Conservation (phyloP, 2,888 invertebrate species). For the Netelia fuscicornis region DNA sequence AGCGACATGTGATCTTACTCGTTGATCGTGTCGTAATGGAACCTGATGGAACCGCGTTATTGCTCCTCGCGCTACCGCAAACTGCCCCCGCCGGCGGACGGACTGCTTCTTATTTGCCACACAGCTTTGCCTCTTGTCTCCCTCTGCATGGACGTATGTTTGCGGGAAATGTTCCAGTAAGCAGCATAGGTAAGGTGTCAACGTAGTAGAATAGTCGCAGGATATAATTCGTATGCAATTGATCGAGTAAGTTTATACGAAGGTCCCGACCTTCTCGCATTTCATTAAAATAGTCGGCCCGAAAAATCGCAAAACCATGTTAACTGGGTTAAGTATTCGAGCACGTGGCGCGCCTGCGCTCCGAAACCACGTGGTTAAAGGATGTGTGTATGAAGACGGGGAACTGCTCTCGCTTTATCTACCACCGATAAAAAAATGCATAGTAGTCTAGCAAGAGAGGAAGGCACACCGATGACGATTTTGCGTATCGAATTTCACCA, state of each 20-base stretch:
- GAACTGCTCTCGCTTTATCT: not conserved
- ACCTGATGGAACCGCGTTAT: conserved; percentile 51
- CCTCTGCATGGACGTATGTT: not conserved
- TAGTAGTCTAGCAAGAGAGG: not conserved
- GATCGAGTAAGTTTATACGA: conserved; percentile 37
- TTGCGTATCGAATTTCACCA: conserved; percentile 45
- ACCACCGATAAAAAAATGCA: not conserved
- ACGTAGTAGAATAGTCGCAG: conserved; percentile 4
- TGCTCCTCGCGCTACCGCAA: conserved; percentile 48
- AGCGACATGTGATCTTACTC: conserved; percentile 71
- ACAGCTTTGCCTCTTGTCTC: conserved; percentile 57
- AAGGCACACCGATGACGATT: not conserved
- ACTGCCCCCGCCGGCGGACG: conserved; percentile 65
- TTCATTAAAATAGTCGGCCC: conserved; percentile 58
- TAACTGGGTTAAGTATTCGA: conserved; percentile 61
- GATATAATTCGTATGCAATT: conserved; percentile 55
- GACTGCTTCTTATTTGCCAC: conserved; percentile 46
- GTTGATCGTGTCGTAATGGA: conserved; percentile 76
- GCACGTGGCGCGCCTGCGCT: conserved; percentile 81
- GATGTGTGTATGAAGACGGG: not conserved
- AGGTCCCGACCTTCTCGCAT: conserved; percentile 65
- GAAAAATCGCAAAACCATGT: conserved; percentile 51
- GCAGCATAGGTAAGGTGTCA: conserved; percentile 54
- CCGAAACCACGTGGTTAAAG: conserved; percentile 79
- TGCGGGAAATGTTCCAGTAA: not conserved